Evolutionary conservation across 1,140 invertebrate species (phyloP), one percentile per base, ranked within the genome.

Genomic region (Ceratina japonica): DNA sequence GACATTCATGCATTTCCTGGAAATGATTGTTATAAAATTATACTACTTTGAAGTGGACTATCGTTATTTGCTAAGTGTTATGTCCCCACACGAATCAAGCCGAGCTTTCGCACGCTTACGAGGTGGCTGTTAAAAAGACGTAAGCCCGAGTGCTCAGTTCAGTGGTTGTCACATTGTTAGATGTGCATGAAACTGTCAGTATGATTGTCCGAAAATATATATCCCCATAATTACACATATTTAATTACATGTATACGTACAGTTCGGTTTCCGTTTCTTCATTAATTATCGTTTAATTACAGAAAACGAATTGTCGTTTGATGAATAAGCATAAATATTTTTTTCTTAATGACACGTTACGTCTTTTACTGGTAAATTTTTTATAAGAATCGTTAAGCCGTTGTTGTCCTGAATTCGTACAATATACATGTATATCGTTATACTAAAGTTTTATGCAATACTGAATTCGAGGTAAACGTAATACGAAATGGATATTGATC

Each of bases 101-200:
- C 83, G 85, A 90, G 90, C 89, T 91, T 91, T 37, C 90, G 88
- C 90, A 91, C 90, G 90, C 90, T 91, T 90, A 84, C 80, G 86
- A 86, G 84, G 79, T 88, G 86, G 86, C 89, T 91, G 88, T 82
- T 58, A 79, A 58, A 58, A 51, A 79, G 73, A 74, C 54, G 65
- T 82, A 68, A 78, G 52, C 68, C 75, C 76, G 73, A 75, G 69
- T 84, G 65, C 72, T 69, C 66, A 72, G 58, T 71, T 71, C 72
- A 68, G 82, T 85, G 71, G 70, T 81, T 85, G 83, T 84, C 70
- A 56, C 76, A 24, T 69, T 75, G 76, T 75, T 81, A 80, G 61
- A 61, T 66, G 74, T 86, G 83, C 84, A 86, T 86, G 83, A 62
- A 62, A 52, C 66, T 71, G 51, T 71, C 75, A 68, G 58, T 71